Percentiles rank a stretch among this genome's conserved stretches.
Conservation (phyloP, 2,797 vertebrate species). For the Trachops cirrhosus region DNA sequence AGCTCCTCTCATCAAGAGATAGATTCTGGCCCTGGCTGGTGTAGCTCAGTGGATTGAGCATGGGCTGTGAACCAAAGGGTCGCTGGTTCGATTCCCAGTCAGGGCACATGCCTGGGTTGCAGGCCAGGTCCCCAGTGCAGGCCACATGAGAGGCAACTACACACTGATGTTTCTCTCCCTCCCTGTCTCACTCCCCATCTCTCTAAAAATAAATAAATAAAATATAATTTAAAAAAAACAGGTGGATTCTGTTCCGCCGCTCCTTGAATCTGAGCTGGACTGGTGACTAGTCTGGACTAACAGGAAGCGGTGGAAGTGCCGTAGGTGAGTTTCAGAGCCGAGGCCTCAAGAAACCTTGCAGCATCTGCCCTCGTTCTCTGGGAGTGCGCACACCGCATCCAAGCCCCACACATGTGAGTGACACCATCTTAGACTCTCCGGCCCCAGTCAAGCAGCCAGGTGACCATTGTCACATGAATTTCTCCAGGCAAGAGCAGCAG, state of each 20-base stretch:
- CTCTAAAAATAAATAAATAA: no score
- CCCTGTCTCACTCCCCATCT: no score
- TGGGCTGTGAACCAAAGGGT: no score
- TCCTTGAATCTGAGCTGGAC: neutral
- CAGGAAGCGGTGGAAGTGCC: neutral
- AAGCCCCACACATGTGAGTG: neutral
- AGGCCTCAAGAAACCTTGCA: neutral
- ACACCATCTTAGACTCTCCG: neutral
- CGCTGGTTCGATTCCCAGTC: no score
- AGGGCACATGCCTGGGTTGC: no score
- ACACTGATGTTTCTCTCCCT: no score
- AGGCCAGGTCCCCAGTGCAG: no score
- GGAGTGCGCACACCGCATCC: neutral
- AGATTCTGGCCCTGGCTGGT: neutral
- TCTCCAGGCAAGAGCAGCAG: neutral
- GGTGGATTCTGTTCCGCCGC: neutral
- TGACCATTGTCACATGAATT: neutral
- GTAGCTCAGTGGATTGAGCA: no score
- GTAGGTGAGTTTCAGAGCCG: neutral
- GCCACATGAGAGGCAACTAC: no score
- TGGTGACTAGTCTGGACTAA: neutral
- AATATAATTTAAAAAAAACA: no score
- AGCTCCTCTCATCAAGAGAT: neutral
- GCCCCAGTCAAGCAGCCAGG: neutral
- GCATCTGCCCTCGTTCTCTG: neutral